phyloP scores from a whole-genome alignment of 2,113 vertebrate genomes.

The Lepus timidus region DNA sequence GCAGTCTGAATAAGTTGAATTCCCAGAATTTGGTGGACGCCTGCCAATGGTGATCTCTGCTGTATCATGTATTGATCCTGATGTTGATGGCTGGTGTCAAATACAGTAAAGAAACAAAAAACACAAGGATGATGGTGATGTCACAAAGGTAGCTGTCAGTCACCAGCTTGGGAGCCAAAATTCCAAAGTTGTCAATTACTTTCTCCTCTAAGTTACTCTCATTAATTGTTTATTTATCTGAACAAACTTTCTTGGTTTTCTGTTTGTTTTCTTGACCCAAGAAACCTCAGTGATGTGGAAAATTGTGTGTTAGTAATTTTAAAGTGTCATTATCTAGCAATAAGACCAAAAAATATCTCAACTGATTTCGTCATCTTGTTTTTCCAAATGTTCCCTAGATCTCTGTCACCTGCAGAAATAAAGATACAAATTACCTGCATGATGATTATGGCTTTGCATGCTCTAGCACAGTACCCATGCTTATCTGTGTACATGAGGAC shows the following conservation, averaged over 20 bases:
- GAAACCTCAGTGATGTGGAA: slow-evolving; percentile 38
- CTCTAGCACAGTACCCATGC: not conserved
- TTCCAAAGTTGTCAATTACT: slow-evolving; percentile 53
- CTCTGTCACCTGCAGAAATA: not conserved
- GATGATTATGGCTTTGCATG: not conserved
- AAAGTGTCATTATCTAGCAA: slow-evolving; percentile 4
- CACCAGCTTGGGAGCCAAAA: not conserved
- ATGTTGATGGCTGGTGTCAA: slow-evolving; percentile 28
- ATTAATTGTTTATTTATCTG: slow-evolving; percentile 54
- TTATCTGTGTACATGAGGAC: not conserved
- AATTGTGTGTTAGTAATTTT: not conserved
- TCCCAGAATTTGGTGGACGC: not conserved
- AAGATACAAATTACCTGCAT: slow-evolving; percentile 19
- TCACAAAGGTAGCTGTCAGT: not conserved
- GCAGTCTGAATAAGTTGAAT: slow-evolving; percentile 4
- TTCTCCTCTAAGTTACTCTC: slow-evolving; percentile 23
- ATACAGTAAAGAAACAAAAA: not conserved
- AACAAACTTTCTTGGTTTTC: slow-evolving; percentile 32
- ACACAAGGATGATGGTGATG: not conserved
- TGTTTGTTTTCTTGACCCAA: slow-evolving; percentile 52
- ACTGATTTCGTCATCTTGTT: not conserved
- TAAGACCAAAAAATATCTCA: not conserved
- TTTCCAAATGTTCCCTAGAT: not conserved
- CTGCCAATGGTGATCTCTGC: slow-evolving; percentile 33
- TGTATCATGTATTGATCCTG: slow-evolving; percentile 43